A percentile compares a stretch with the other conserved stretches of the same genome.
These are phyloP conservation scores for Micropterix aruncella DNA, from an alignment of 2,888 invertebrate genomes.

Conservation along the genomic window DNA sequence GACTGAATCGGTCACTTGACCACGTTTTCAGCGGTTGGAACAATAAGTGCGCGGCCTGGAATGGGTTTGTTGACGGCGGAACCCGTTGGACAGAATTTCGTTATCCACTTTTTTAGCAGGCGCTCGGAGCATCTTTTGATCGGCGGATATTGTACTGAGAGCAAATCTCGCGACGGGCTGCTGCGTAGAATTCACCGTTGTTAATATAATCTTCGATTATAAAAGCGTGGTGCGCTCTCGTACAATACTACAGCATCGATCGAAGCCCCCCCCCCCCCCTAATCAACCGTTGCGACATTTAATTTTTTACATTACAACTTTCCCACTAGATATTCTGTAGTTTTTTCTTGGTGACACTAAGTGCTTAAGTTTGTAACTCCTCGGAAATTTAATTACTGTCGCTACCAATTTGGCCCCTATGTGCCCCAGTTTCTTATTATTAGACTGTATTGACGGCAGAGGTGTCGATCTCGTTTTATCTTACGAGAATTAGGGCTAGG, in stretches of 20 bases:
- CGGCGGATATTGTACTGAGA: conserved; percentile 1
- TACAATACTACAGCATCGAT: not conserved
- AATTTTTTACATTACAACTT: too few relatives aligned
- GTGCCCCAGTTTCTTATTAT: too few relatives aligned
- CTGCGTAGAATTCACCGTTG: conserved; percentile 1
- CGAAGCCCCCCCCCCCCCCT: too few relatives aligned
- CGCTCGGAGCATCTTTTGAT: conserved; percentile 1
- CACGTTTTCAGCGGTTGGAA: not conserved
- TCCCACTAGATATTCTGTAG: too few relatives aligned
- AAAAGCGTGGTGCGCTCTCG: not conserved
- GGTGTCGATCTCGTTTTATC: too few relatives aligned
- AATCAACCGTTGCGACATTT: too few relatives aligned
- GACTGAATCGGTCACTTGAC: not conserved
- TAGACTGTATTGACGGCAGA: too few relatives aligned
- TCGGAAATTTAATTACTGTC: too few relatives aligned
- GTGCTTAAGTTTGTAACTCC: too few relatives aligned
- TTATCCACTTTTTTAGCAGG: conserved; percentile 3
- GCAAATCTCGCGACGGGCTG: conserved; percentile 1
- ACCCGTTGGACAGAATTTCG: not conserved
- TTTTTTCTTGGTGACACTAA: too few relatives aligned
- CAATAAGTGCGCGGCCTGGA: not conserved
- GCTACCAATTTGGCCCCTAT: too few relatives aligned
- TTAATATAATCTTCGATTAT: conserved; percentile 1
- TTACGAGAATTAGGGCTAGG: too few relatives aligned
- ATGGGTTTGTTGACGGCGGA: not conserved